These are phyloP conservation scores for Ifrita kowaldi DNA, from an alignment of 2,113 vertebrate species.

Conservation along the genomic window DNA sequence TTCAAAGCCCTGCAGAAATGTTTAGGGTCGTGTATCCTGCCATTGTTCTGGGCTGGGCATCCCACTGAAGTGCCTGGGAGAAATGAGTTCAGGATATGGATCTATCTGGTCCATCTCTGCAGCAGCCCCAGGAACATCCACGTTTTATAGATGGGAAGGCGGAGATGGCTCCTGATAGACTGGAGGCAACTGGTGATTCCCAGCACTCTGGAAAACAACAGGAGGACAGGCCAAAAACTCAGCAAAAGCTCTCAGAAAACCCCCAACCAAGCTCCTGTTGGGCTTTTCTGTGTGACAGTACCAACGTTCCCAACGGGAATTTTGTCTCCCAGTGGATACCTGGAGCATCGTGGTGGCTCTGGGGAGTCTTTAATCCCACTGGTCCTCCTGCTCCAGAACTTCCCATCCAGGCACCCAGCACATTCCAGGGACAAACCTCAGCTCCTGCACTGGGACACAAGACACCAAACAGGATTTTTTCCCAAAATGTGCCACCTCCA, in stretches of 20 bases:
- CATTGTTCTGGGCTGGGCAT: constrained; percentile 65
- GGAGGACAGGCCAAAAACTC: background rate
- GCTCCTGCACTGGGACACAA: background rate
- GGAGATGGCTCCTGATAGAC: background rate
- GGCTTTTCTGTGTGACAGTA: background rate
- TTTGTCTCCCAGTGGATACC: background rate
- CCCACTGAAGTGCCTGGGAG: constrained; percentile 50
- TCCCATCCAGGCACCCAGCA: background rate
- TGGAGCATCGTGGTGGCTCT: rapidly evolving
- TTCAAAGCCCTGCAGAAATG: constrained; percentile 10
- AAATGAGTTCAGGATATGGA: constrained; percentile 57
- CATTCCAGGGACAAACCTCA: background rate
- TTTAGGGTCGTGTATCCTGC: constrained; percentile 57
- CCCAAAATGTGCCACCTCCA: background rate
- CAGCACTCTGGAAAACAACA: background rate
- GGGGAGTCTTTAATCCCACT: background rate
- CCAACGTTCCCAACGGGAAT: rapidly evolving
- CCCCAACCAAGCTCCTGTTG: rapidly evolving
- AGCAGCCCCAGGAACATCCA: background rate
- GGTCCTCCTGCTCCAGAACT: background rate
- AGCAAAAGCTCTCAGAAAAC: background rate
- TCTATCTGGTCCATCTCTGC: constrained; percentile 52
- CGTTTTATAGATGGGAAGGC: background rate
- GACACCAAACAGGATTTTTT: rapidly evolving
- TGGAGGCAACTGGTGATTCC: background rate